Conservation (phyloP, 1,140 invertebrate genomes). For the Caerostris darwini region DNA sequence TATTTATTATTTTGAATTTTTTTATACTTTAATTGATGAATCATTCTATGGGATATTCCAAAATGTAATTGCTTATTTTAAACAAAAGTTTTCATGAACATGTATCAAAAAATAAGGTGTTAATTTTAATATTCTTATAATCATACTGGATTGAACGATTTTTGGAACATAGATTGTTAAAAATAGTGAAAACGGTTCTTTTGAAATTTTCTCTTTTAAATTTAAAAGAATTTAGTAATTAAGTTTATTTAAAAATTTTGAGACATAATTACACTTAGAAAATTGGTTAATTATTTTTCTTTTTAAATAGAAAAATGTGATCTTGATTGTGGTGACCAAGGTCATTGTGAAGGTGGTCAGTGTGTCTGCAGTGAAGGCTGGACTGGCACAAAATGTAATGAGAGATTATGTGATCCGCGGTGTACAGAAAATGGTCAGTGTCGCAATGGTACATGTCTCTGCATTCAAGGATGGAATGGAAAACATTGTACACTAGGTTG, state of each 20-base stretch:
- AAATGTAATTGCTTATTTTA: no score
- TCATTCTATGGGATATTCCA: no score
- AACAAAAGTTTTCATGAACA: no score
- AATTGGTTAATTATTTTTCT: neutral
- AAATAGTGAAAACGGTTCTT: no score
- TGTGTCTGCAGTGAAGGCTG: slow-evolving; percentile 95
- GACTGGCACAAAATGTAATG: slow-evolving; percentile 94
- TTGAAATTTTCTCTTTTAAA: no score
- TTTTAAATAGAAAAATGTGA: slow-evolving; percentile 90
- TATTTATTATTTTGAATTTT: no score
- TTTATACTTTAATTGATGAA: no score
- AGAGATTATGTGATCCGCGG: slow-evolving; percentile 91
- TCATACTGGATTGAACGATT: neutral
- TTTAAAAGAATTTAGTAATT: no score
- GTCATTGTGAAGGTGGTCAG: slow-evolving; percentile 92
- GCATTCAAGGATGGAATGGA: slow-evolving; percentile 96
- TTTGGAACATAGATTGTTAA: neutral
- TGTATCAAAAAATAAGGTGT: no score
- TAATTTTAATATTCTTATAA: no score
- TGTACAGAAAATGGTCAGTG: slow-evolving; percentile 97
- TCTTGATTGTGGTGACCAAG: slow-evolving; percentile 94
- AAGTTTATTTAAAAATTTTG: no score
- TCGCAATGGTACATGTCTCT: slow-evolving; percentile 97
- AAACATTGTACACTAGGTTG: slow-evolving; percentile 77
- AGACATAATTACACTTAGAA: neutral